Evolutionary conservation across 2,888 invertebrate species (phyloP).

Genomic region (Acronicta leporina): DNA sequence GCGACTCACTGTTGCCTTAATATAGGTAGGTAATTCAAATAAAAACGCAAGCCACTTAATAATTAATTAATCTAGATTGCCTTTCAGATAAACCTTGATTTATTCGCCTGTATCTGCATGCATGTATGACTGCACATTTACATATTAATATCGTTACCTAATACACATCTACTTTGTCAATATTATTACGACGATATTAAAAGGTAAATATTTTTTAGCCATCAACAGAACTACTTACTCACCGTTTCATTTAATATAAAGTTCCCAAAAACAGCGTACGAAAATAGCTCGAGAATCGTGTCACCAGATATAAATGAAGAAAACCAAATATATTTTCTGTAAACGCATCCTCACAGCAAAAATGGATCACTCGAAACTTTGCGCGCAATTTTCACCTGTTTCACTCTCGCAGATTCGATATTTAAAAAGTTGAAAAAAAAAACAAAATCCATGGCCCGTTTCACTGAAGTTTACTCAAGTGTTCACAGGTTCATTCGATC

Average conservation of each 20-base stretch:
- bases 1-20: background rate
- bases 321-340: slow-evolving; percentile 26
- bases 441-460: slow-evolving; percentile 24
- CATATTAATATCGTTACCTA: slow-evolving; percentile 2
- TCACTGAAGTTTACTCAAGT: slow-evolving; percentile 50
- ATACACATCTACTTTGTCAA: background rate
- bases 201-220: background rate
- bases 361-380: slow-evolving; percentile 4
- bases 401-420: background rate
- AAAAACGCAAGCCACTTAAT: background rate
- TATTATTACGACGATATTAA: too few relatives aligned
- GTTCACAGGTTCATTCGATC: slow-evolving; percentile 40
- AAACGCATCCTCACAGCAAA: slow-evolving; percentile 17
- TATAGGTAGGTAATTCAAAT: background rate
- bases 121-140: background rate
- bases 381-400: slow-evolving; percentile 10
- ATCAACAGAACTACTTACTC: slow-evolving; percentile 37
- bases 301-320: slow-evolving; percentile 28
- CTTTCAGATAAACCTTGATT: background rate
- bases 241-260: slow-evolving; percentile 57
- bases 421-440: slow-evolving; percentile 9
- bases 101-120: background rate
- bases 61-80: background rate
- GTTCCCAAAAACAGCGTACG: slow-evolving; percentile 22
- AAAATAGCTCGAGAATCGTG: slow-evolving; percentile 53